Conservation (phyloP, 2,797 vertebrate species). For the Rhinella marina region DNA sequence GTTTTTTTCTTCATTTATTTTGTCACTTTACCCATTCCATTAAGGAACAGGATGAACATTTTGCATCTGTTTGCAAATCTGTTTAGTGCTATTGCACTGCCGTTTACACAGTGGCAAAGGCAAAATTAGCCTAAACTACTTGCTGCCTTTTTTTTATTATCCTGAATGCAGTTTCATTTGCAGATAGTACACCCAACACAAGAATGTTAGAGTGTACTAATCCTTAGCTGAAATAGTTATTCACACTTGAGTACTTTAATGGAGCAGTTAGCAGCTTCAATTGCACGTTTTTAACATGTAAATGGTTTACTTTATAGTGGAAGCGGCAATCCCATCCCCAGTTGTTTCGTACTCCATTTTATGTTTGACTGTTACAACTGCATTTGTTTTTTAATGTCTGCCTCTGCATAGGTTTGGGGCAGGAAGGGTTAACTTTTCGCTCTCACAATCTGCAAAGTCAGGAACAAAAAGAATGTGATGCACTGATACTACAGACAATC, state of each 20-base stretch:
- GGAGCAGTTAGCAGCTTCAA: constrained; percentile 15
- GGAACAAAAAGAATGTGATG: constrained; percentile 34
- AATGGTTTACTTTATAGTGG: constrained; percentile 14
- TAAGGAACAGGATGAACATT: constrained; percentile 58
- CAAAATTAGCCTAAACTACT: constrained; percentile 54
- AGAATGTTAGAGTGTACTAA: constrained; percentile 19
- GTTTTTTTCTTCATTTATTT: constrained; percentile 53
- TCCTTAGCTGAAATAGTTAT: constrained; percentile 45
- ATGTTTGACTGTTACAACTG: neutral
- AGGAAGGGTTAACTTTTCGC: constrained; percentile 1
- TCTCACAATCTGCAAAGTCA: constrained; percentile 12
- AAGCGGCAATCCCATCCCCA: constrained; percentile 1
- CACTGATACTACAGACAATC: constrained; percentile 12
- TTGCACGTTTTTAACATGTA: constrained; percentile 22
- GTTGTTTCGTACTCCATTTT: constrained; percentile 16
- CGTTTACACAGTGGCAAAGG: constrained; percentile 58
- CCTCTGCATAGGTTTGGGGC: neutral
- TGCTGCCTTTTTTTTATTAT: constrained; percentile 46
- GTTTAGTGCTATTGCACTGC: constrained; percentile 56
- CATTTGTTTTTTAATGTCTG: neutral
- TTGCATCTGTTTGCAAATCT: constrained; percentile 62
- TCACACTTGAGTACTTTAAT: constrained; percentile 45
- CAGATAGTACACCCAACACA: constrained; percentile 43
- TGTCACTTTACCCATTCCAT: constrained; percentile 63
- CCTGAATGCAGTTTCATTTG: constrained; percentile 39